Evolutionary conservation across 2,797 vertebrate genomes (phyloP), one percentile per base, ranked within the genome.

Genomic region (Bradypodion ventrale): DNA sequence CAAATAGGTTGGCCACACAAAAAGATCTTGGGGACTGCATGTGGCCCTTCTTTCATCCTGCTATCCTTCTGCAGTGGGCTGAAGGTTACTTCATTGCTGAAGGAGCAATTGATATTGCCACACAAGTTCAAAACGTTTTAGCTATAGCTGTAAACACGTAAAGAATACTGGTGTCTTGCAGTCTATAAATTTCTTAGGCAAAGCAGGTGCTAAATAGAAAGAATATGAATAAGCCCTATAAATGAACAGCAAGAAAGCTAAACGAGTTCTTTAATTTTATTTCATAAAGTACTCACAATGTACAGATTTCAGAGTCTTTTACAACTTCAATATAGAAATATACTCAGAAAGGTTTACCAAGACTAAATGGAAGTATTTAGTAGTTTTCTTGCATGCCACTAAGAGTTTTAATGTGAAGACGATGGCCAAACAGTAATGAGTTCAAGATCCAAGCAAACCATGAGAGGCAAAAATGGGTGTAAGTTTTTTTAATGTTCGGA

Each of bases 131-230:
- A 82, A n/a, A 78, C 65, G 77, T 69, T 86, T 86, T 87, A 83
- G 83, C 78, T 83, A 52, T 66, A 84, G 70, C 59, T 85, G n/a
- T 73, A 90, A 92, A 89, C 29, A 78, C 90, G 82, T 49, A 82
- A 88, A 91, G 84, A 68, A 81, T n/a, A 75, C 87, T 80, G 88
- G 69, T 88, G 62, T 46, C 83, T 88, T 80, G 83, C 78, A 73
- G 19, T 32, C 79, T 87, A 85, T 80, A 89, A 86, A 84, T 68
- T 78, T 85, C 87, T 37, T 49, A 81, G 77, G 80, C n/a, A 62
- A 29, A 78, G 80, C 27, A 2, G 13, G 19, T 62, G 5, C 79
- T 32, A 76, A 72, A 80, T 65, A 77, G 37, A 65, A 46, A 84
- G 73, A 63, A 72, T 73, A 78, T 25, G 77, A 83, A 87, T 77